These are phyloP conservation scores for Drosophila lowei DNA, from an alignment of 1,140 invertebrate genomes.

Conservation along the genomic window DNA sequence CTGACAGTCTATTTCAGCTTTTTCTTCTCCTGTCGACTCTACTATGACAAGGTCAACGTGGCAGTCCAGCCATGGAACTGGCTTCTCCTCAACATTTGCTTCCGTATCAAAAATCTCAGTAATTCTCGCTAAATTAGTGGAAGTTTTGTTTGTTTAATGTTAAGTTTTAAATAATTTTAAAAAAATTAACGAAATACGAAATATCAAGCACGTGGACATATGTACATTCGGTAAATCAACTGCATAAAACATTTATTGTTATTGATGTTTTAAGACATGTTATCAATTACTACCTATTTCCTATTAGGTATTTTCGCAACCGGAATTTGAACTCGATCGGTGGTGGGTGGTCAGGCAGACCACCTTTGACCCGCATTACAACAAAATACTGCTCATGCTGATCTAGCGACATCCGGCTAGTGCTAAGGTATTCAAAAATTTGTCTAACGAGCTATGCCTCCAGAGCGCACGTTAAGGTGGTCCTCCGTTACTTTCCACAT, in stretches of 20 bases:
- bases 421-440: no score
- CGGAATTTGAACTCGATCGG: not conserved
- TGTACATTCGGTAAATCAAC: no score
- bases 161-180: not conserved
- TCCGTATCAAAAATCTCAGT: not conserved
- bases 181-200: not conserved
- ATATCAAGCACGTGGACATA: not conserved
- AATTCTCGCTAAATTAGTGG: not conserved
- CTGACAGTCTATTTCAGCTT: not conserved
- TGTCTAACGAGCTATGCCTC: no score
- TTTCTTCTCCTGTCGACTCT: no score
- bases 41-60: no score
- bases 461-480: no score
- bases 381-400: conserved; percentile 27
- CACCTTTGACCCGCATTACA: conserved; percentile 14
- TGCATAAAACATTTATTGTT: no score
- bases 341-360: conserved; percentile 11
- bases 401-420: no score
- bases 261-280: no score
- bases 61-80: not conserved
- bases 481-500: no score
- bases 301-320: not conserved
- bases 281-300: not conserved
- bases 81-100: not conserved
- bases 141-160: not conserved